Conservation (phyloP, 2,888 invertebrate genomes). For the Caenorhabditis imperialis region DNA sequence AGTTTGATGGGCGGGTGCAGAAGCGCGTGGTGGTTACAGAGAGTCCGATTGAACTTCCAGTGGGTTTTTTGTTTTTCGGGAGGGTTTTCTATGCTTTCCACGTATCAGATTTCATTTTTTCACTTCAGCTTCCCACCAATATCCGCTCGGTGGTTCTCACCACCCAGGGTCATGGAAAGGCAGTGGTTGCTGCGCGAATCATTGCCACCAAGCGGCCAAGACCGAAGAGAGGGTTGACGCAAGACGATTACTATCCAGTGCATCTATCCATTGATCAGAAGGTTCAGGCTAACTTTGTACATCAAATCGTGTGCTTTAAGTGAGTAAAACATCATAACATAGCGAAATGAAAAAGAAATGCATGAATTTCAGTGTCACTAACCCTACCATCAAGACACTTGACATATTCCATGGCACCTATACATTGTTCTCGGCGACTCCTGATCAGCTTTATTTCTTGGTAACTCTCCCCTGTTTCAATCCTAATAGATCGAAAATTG, state of each 20-base stretch:
- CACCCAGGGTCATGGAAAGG: conserved; percentile 65
- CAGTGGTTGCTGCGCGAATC: conserved; percentile 69
- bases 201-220: conserved; percentile 65
- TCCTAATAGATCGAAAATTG: too few relatives aligned
- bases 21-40: conserved; percentile 61
- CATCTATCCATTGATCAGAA: conserved; percentile 62
- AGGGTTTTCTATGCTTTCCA: not conserved
- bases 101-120: conserved; percentile 10
- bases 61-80: conserved; percentile 11
- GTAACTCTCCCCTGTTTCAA: not conserved
- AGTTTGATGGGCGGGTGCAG: conserved; percentile 49
- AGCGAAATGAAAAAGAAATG: too few relatives aligned
- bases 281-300: conserved; percentile 53
- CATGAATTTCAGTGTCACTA: conserved; percentile 56
- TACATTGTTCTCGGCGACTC: conserved; percentile 69
- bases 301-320: conserved; percentile 72
- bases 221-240: conserved; percentile 55
- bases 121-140: conserved; percentile 63
- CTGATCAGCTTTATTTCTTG: conserved; percentile 31
- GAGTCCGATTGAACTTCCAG: conserved; percentile 58
- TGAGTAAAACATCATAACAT: too few relatives aligned
- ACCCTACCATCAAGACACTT: conserved; percentile 63
- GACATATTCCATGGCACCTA: conserved; percentile 74
- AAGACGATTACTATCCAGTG: conserved; percentile 70
- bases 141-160: conserved; percentile 60